These are phyloP conservation scores for Deilephila elpenor DNA, from an alignment of 2,888 invertebrate genomes.

Conservation along the genomic window DNA sequence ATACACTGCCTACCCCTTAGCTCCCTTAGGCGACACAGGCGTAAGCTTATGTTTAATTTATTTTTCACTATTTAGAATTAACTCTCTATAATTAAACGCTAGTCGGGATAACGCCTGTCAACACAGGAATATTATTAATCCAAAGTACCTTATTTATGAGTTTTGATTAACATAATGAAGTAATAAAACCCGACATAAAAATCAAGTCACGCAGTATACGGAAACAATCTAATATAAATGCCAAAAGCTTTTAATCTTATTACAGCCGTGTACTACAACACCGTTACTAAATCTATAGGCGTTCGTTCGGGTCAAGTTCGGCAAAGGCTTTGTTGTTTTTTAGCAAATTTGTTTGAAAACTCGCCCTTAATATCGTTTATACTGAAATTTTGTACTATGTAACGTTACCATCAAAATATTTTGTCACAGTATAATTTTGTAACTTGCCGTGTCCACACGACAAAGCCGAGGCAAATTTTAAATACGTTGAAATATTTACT, in stretches of 20 bases:
- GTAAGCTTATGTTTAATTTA: no score
- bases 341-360: conserved; percentile 44
- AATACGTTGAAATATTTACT: conserved; percentile 26
- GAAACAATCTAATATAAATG: conserved; percentile 28
- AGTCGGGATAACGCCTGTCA: no score
- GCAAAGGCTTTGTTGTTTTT: conserved; percentile 43
- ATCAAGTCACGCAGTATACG: conserved; percentile 25
- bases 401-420: conserved; percentile 51
- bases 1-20: no score
- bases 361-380: conserved; percentile 45
- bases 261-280: conserved; percentile 38
- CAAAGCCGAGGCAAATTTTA: conserved; percentile 25
- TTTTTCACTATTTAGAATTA: no score
- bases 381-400: conserved; percentile 41
- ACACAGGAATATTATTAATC: neutral
- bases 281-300: conserved; percentile 38
- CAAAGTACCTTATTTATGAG: neutral
- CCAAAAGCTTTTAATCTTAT: conserved; percentile 44
- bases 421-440: conserved; percentile 66
- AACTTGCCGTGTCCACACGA: conserved; percentile 64
- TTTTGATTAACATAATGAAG: conserved; percentile 12
- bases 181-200: conserved; percentile 13
- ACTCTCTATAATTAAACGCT: no score
- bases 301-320: conserved; percentile 34
- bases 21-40: no score